A percentile compares a stretch with the other conserved stretches of the same genome.
These are phyloP conservation scores for Macrobrachium nipponense DNA, from an alignment of 1,140 invertebrate species.

Conservation along the genomic window DNA sequence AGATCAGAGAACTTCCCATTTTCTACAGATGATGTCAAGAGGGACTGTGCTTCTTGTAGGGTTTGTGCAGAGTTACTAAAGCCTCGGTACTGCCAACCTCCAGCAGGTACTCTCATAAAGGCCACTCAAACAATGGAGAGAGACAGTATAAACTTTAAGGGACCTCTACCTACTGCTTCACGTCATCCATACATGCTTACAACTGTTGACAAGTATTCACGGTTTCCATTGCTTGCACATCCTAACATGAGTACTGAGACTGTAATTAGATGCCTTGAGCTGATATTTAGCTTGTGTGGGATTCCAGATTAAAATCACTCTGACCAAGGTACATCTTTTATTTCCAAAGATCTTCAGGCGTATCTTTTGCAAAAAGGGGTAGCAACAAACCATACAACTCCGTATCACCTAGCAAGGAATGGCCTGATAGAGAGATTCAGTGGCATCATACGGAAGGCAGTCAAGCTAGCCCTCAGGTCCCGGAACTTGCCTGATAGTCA, in stretches of 20 bases:
- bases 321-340: slow-evolving; percentile 35
- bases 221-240: slow-evolving; percentile 39
- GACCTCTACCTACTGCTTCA: slow-evolving; percentile 31
- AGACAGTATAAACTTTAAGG: slow-evolving; percentile 35
- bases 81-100: too few relatives aligned
- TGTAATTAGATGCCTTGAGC: too few relatives aligned
- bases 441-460: too few relatives aligned
- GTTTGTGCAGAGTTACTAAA: slow-evolving; percentile 28
- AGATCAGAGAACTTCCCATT: slow-evolving; percentile 27
- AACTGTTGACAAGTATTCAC: slow-evolving; percentile 47
- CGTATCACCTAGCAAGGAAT: slow-evolving; percentile 38
- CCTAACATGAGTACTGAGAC: slow-evolving; percentile 23
- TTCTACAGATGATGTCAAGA: slow-evolving; percentile 34
- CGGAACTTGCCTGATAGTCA: too few relatives aligned
- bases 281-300: slow-evolving; percentile 21
- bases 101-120: slow-evolving; percentile 29
- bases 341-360: slow-evolving; percentile 25
- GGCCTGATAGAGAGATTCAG: slow-evolving; percentile 37
- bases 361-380: slow-evolving; percentile 40
- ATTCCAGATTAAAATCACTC: slow-evolving; percentile 45
- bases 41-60: slow-evolving; percentile 21
- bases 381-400: slow-evolving; percentile 27
- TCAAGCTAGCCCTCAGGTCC: too few relatives aligned
- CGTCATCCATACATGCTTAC: too few relatives aligned
- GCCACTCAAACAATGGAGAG: slow-evolving; percentile 32